Conservation (phyloP, 2,797 vertebrate species). For the Lycodopsis pacificus region DNA sequence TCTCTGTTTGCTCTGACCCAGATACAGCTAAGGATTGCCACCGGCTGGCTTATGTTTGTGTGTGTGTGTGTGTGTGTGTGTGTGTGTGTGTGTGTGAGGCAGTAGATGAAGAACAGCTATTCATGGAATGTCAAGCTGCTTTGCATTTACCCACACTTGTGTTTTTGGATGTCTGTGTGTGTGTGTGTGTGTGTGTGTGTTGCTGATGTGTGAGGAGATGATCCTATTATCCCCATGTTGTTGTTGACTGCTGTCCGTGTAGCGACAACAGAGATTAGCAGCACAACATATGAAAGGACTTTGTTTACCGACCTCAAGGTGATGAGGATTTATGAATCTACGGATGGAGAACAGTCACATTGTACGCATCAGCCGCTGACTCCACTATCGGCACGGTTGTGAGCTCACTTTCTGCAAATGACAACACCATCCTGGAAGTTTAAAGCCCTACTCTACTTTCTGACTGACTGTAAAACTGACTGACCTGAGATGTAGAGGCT, state of each 20-base stretch:
- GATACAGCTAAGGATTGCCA: slow-evolving; percentile 60
- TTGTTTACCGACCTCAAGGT: slow-evolving; percentile 49
- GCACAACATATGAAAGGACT: slow-evolving; percentile 21
- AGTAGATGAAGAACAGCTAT: slow-evolving; percentile 49
- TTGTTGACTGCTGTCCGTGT: slow-evolving; percentile 33
- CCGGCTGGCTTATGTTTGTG: slow-evolving; percentile 27
- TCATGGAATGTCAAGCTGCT: slow-evolving; percentile 46
- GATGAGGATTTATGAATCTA: slow-evolving; percentile 48
- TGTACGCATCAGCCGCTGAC: slow-evolving; percentile 14
- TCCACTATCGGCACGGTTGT: not conserved
- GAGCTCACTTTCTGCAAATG: not conserved
- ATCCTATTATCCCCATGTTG: slow-evolving; percentile 39
- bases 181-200: not conserved
- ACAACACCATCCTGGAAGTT: not conserved
- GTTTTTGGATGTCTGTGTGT: slow-evolving; percentile 15
- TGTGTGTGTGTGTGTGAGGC: slow-evolving; percentile 1
- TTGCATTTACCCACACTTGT: slow-evolving; percentile 35
- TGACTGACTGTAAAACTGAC: not conserved
- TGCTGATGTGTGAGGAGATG: slow-evolving; percentile 9
- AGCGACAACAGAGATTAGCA: slow-evolving; percentile 49
- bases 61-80: slow-evolving; percentile 15
- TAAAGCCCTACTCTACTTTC: not conserved
- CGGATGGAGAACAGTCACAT: not conserved
- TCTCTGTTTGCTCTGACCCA: slow-evolving; percentile 76
- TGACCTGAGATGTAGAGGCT: not conserved